Base-by-base conservation (phyloP, 2,797 vertebrate species). In the Cyclura pinguis region DNA sequence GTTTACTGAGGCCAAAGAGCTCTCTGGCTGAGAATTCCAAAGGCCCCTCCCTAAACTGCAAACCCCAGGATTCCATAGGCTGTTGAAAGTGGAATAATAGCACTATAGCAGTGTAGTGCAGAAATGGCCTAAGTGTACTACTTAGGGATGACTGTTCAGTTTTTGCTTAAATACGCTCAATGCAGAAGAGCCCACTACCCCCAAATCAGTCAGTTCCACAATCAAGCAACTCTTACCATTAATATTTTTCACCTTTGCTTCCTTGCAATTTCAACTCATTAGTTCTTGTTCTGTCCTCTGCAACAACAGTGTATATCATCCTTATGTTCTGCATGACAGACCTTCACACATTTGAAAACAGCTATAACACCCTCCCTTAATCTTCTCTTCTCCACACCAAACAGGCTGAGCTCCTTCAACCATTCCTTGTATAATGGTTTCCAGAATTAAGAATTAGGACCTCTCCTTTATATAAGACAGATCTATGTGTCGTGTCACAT, bases 401-500 rank as follows among this genome's bases (percentile, higher is more conserved):
- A n/a, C 20, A 82, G 59, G 22, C 18, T 18, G 32, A 35, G n/a
- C 9, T 82, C 32, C 35, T 82, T 57, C 80, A 82, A n/a, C 80
- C 3, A 38, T 82, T 59, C 55, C 14, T 62, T 20, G n/a, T 82
- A 24, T 13, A 10, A 38, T 38, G 3, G 8, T 24, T 35, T 24
- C 20, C 55, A 82, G 80, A 81, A 81, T 47, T 42, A 83, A 59
- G 32, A 91, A 90, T 38, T 50, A 84, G 42, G 35, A 91, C 88
- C n/a, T 5, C 1, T 14, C n/a, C 20, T 73, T 88, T 7, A 85
- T 82, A 62, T 1, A 47, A 84, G 85, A 57, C 91, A 93, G 85
- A 94, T 84, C 29, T 52, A 8, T 84, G 80, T 73, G 86, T 88
- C 67, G 69, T 7, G 0, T 93, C 90, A 74, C 42, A 64, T 27